These are phyloP conservation scores for Morinoia aosen DNA, from an alignment of 2,888 invertebrate genomes.

Conservation along the genomic window DNA sequence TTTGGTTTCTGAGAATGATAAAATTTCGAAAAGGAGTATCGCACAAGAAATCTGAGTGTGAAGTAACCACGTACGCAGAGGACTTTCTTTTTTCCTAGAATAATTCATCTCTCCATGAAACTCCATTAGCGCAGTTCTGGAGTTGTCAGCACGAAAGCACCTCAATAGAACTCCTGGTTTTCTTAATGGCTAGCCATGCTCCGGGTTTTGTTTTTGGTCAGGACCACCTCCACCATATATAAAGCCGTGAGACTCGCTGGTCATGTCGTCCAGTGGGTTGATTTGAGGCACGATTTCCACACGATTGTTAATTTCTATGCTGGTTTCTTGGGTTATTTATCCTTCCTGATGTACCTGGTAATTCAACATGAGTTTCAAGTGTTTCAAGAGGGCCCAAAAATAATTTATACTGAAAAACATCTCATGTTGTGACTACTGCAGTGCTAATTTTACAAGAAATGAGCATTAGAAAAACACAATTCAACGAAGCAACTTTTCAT, in stretches of 20 bases:
- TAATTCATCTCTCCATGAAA: conserved; percentile 30
- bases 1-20: not conserved
- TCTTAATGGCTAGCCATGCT: conserved; percentile 32
- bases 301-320: not conserved
- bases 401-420: not conserved
- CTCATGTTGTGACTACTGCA: not conserved
- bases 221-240: not conserved
- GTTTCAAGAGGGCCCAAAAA: not conserved
- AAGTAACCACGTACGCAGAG: not conserved
- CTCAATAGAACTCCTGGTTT: conserved; percentile 37
- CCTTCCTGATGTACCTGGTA: not conserved
- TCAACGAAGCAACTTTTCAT: too few relatives aligned
- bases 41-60: not conserved
- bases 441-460: not conserved
- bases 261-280: not conserved
- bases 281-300: not conserved
- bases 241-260: not conserved
- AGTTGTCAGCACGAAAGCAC: conserved; percentile 36
- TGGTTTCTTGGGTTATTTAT: not conserved
- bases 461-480: not conserved
- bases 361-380: not conserved
- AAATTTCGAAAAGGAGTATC: not conserved
- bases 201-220: conserved; percentile 18
- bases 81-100: conserved; percentile 17
- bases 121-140: conserved; percentile 34